Evolutionary conservation across 2,888 invertebrate genomes (phyloP), one percentile per base, ranked within the genome.

Genomic region (Drosophila dives): DNA sequence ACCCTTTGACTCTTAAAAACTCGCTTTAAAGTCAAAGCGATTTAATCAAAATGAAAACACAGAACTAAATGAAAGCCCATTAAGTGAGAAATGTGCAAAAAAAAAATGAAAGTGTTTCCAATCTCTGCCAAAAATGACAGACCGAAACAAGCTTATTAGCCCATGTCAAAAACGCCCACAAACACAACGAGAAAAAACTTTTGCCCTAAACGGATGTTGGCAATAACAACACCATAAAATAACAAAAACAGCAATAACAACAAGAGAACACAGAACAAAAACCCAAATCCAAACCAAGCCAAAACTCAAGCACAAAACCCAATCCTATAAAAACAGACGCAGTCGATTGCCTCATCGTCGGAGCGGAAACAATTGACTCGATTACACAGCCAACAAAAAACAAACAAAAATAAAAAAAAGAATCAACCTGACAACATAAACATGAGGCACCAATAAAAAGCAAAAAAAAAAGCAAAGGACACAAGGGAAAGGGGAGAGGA

Each of bases 341-440:
- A 86, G 77, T 86, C 86, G 87, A 86, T 86, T 86, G 86, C 87
- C 83, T 75, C 87, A 84, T 89, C 87, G 81, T 66, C 75, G 83
- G 72, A 87, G 78, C 87, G 86, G 87, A 86, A 86, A 86, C 86
- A 86, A 86, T 86, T 86, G 86, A 89, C 86, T 86, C 86, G 89
- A 87, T 86, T 86, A 86, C 85, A 83, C 53, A 75, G 77, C 70
- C 64, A 68, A 55, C 58, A 65, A 53, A 49, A 75, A 74, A 65
- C 20, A 29, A 49, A 36, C n/a, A 32, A 26, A 38, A 58, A 38
- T 38, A 55, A 42, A 42, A 34, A 56, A 63, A 20, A 64, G 64
- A 64, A 78, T 73, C 86, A 86, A 83, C 67, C 72, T 86, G 87
- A 77, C 82, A 84, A 84, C 71, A 84, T 75, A 86, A 86, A 83